These are phyloP conservation scores for Electrona antarctica DNA, from an alignment of 2,113 vertebrate species.

Conservation along the genomic window DNA sequence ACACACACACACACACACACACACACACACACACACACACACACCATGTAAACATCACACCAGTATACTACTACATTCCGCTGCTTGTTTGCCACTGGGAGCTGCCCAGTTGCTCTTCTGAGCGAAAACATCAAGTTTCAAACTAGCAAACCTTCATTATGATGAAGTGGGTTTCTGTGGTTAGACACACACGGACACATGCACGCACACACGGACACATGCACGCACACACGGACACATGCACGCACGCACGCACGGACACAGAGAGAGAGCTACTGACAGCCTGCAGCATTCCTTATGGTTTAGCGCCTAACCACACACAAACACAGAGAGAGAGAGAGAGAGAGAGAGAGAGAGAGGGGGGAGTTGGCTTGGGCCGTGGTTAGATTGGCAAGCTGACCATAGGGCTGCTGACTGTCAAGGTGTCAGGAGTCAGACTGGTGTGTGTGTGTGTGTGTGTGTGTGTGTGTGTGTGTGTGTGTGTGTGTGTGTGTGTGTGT, in stretches of 20 bases:
- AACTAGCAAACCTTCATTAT: too few relatives aligned
- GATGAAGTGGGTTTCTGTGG: too few relatives aligned
- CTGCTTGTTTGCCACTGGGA: too few relatives aligned
- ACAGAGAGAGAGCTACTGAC: too few relatives aligned
- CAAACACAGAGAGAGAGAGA: background rate
- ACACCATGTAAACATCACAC: background rate
- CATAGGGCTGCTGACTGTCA: slow-evolving; percentile 5
- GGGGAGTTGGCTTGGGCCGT: background rate
- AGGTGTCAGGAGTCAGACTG: background rate
- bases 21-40: slow-evolving; percentile 1
- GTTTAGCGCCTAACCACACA: background rate
- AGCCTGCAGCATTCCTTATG: background rate
- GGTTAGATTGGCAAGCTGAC: slow-evolving; percentile 7
- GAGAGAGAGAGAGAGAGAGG: background rate
- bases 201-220: background rate
- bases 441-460: background rate
- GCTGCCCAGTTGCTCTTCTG: too few relatives aligned
- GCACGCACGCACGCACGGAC: background rate
- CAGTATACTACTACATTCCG: background rate
- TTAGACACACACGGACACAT: background rate
- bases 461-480: background rate
- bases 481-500: background rate
- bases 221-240: background rate
- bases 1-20: slow-evolving; percentile 1
- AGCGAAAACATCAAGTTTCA: too few relatives aligned